Conservation (phyloP, 2,888 invertebrate species). For the Abscondita cerata region DNA sequence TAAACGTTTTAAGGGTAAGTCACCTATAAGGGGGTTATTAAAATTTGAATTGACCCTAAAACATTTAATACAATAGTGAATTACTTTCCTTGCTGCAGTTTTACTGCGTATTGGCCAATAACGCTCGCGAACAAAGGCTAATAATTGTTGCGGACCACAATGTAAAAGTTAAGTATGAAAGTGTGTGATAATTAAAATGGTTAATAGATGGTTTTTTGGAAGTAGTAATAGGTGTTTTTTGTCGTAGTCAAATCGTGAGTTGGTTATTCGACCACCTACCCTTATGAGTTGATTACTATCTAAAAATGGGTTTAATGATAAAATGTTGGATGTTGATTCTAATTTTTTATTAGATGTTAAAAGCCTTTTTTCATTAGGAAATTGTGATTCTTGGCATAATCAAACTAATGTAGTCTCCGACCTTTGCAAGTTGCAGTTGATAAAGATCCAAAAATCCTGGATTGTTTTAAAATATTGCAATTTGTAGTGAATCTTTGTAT, state of each 20-base stretch:
- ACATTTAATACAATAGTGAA: conserved; percentile 7
- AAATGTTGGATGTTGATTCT: neutral
- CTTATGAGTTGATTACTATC: no score
- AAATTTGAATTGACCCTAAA: conserved; percentile 7
- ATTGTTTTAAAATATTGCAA: no score
- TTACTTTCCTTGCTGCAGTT: neutral
- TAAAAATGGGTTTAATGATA: no score
- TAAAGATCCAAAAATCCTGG: no score
- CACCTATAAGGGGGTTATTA: conserved; percentile 6
- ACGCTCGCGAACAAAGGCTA: conserved; percentile 26
- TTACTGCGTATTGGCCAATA: conserved; percentile 40
- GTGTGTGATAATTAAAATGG: conserved; percentile 22
- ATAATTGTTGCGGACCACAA: conserved; percentile 33
- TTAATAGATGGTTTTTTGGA: conserved; percentile 25
- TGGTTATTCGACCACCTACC: no score
- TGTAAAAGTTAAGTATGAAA: conserved; percentile 32
- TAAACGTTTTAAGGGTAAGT: conserved; percentile 15
- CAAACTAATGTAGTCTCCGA: no score
- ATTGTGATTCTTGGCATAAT: no score
- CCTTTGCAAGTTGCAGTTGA: no score
- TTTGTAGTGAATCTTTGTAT: no score
- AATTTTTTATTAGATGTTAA: neutral
- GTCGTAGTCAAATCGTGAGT: conserved; percentile 20
- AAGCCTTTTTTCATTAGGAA: neutral
- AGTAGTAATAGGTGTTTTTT: conserved; percentile 35